A percentile compares a stretch with the other conserved stretches of the same genome.
These are phyloP conservation scores for Montipora cactus DNA, from an alignment of 64 coral and sea anemone species.

Conservation along the genomic window DNA sequence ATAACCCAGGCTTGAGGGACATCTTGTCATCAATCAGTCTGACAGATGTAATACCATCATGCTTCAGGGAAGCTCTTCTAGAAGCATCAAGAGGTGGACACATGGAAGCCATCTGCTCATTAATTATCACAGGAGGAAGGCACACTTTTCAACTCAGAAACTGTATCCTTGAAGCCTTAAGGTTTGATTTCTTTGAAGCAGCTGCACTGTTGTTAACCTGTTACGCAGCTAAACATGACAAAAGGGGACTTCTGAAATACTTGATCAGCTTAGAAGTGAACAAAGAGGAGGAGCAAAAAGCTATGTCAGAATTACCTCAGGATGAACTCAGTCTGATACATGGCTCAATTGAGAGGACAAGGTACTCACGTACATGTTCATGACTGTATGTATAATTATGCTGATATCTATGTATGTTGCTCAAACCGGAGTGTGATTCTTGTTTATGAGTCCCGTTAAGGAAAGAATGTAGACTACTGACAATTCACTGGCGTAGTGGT, in stretches of 20 bases:
- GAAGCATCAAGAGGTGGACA: slow-evolving; percentile 76
- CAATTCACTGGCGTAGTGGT: no score
- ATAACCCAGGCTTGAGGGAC: slow-evolving; percentile 62
- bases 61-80: slow-evolving; percentile 80
- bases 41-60: slow-evolving; percentile 58
- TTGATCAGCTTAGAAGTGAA: slow-evolving; percentile 18
- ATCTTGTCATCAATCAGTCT: slow-evolving; percentile 59
- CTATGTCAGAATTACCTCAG: not conserved
- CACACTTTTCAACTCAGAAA: slow-evolving; percentile 56
- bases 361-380: slow-evolving; percentile 14
- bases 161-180: slow-evolving; percentile 73
- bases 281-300: slow-evolving; percentile 32
- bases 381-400: no score
- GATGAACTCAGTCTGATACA: not conserved
- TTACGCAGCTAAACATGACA: slow-evolving; percentile 70
- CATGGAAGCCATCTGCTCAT: slow-evolving; percentile 80
- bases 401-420: no score
- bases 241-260: slow-evolving; percentile 62
- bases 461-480: no score
- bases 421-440: no score
- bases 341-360: slow-evolving; percentile 9
- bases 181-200: slow-evolving; percentile 70
- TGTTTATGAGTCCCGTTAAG: no score
- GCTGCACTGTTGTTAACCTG: slow-evolving; percentile 81
- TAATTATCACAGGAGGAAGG: slow-evolving; percentile 71